A percentile compares a stretch with the other conserved stretches of the same genome.
Evolutionary conservation across 2,113 vertebrate genomes (phyloP).

Genomic region (Planiliza haematocheilus): DNA sequence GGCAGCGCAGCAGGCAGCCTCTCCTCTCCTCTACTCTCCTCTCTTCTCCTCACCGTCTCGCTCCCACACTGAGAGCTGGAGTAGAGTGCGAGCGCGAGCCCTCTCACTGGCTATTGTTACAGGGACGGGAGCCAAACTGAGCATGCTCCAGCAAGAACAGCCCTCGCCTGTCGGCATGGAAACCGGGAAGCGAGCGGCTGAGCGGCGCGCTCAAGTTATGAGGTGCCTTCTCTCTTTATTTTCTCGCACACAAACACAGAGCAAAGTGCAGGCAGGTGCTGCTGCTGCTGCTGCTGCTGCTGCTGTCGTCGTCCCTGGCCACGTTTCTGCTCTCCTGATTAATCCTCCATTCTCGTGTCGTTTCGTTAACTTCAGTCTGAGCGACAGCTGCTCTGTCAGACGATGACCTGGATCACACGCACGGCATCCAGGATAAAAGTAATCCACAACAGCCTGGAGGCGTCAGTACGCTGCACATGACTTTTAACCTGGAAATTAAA

Average conservation of each 20-base stretch:
- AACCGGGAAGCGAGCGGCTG: constrained; percentile 67
- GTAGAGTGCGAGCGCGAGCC: constrained; percentile 50
- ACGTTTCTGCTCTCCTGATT: constrained; percentile 26
- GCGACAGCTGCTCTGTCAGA: constrained; percentile 47
- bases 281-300: constrained; percentile 44
- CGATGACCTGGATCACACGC: constrained; percentile 35
- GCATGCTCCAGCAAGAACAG: constrained; percentile 79
- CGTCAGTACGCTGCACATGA: not conserved
- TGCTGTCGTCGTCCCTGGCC: constrained; percentile 42
- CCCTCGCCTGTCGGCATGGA: constrained; percentile 72
- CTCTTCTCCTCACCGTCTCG: constrained; percentile 64
- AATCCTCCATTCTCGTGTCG: constrained; percentile 42
- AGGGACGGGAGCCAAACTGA: constrained; percentile 66
- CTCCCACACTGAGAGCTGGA: constrained; percentile 69
- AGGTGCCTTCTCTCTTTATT: constrained; percentile 40
- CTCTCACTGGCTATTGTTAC: constrained; percentile 78
- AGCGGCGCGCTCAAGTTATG: constrained; percentile 41
- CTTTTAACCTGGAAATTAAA: not conserved
- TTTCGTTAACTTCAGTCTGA: constrained; percentile 37
- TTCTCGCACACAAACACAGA: constrained; percentile 16
- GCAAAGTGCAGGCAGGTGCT: constrained; percentile 51
- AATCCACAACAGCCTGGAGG: constrained; percentile 23
- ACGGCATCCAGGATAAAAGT: constrained; percentile 31
- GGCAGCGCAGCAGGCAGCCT: constrained; percentile 62
- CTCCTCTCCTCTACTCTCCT: constrained; percentile 36